These are phyloP conservation scores for Aphelocoma californica DNA, from an alignment of 2,797 vertebrate genomes.

Conservation along the genomic window DNA sequence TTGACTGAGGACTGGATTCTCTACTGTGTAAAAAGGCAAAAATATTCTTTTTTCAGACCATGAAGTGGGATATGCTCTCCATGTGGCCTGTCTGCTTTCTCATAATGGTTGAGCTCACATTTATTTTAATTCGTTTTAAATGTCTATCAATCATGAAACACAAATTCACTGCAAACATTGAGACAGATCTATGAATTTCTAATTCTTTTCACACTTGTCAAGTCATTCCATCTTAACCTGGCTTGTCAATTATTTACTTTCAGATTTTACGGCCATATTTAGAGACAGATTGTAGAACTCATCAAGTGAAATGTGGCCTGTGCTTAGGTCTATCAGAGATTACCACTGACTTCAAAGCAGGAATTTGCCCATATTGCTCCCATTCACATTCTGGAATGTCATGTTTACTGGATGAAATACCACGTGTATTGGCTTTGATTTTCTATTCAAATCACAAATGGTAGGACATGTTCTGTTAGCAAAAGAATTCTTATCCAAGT, in stretches of 20 bases:
- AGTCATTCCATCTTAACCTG: not conserved
- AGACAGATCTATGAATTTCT: not conserved
- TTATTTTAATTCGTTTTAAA: not conserved
- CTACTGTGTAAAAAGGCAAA: not conserved
- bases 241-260: not conserved
- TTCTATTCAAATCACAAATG: not conserved
- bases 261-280: constrained; percentile 12
- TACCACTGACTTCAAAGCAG: constrained; percentile 23
- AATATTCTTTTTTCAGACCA: not conserved
- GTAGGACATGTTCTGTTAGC: not conserved
- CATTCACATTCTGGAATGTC: constrained; percentile 6
- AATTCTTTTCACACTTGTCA: not conserved
- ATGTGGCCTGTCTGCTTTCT: not conserved
- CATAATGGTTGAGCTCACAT: not conserved
- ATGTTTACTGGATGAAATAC: constrained; percentile 10
- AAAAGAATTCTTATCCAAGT: not conserved
- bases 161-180: not conserved
- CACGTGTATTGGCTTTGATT: not conserved
- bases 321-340: constrained; percentile 6
- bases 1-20: not conserved
- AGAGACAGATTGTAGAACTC: not conserved
- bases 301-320: not conserved
- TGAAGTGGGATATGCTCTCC: not conserved
- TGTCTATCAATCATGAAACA: not conserved
- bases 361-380: constrained; percentile 8